A percentile compares a stretch with the other conserved stretches of the same genome.
phyloP scores from a whole-genome alignment of 1,140 invertebrate species.

The Microplitis mediator region DNA sequence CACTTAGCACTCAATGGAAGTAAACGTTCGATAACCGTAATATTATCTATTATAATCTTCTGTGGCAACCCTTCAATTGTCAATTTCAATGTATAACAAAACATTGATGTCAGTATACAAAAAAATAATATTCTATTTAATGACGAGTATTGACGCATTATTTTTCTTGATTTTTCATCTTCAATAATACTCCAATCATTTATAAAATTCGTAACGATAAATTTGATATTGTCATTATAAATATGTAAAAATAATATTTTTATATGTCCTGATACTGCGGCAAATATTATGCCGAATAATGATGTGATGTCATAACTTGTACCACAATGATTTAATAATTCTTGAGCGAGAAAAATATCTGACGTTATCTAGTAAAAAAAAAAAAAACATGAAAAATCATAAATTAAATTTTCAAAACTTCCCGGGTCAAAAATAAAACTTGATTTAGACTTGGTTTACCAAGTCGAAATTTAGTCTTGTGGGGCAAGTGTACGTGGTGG shows the following conservation, averaged over 20 bases:
- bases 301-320: neutral
- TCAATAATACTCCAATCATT: constrained; percentile 3
- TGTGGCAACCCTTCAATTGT: neutral
- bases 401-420: too few relatives aligned
- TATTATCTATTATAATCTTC: neutral
- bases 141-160: constrained; percentile 16
- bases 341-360: too few relatives aligned
- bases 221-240: neutral
- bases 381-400: too few relatives aligned
- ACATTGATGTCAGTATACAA: neutral
- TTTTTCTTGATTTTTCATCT: neutral
- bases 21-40: neutral
- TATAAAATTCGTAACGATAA: constrained; percentile 1
- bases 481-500: too few relatives aligned
- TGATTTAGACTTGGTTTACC: too few relatives aligned
- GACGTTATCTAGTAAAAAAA: too few relatives aligned
- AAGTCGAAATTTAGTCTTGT: too few relatives aligned
- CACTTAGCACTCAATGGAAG: neutral
- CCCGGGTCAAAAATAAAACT: too few relatives aligned
- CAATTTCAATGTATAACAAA: neutral
- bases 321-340: neutral
- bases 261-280: neutral
- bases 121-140: neutral
- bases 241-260: neutral
- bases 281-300: neutral